phyloP scores from a whole-genome alignment of 2,888 invertebrate genomes.

The Sarcophaga rosellei region DNA sequence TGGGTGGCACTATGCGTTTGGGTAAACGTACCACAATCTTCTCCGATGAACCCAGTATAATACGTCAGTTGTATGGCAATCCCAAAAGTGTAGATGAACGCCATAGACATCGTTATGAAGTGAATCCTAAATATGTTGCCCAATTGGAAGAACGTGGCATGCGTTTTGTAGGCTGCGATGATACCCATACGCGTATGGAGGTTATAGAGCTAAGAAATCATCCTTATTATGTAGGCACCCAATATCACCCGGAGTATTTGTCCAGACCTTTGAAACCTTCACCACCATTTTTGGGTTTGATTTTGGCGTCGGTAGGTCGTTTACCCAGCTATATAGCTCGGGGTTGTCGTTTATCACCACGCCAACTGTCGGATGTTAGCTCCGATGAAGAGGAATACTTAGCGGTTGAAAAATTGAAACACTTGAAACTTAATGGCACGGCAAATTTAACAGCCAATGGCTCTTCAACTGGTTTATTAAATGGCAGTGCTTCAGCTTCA shows the following conservation, averaged over 20 bases:
- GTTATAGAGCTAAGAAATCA: constrained; percentile 93
- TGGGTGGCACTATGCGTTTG: constrained; percentile 99
- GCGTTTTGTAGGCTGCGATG: constrained; percentile 93
- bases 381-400: constrained; percentile 82
- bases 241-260: constrained; percentile 99
- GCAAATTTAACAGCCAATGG: constrained; percentile 40
- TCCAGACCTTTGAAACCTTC: constrained; percentile 95
- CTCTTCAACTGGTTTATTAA: background rate
- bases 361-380: constrained; percentile 88
- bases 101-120: constrained; percentile 98
- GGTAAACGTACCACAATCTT: constrained; percentile 96
- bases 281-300: constrained; percentile 96
- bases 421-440: constrained; percentile 63
- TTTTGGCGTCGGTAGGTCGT: constrained; percentile 93
- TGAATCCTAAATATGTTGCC: constrained; percentile 93
- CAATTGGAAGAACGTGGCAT: constrained; percentile 91
- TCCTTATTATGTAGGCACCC: constrained; percentile 96
- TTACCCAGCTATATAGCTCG: constrained; percentile 87
- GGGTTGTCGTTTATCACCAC: constrained; percentile 89
- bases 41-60: constrained; percentile 83
- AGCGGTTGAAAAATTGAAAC: constrained; percentile 37
- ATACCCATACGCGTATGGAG: constrained; percentile 95
- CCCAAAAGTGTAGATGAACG: constrained; percentile 93
- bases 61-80: constrained; percentile 89
- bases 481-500: constrained; percentile 40